Evolutionary conservation across 2,888 invertebrate species (phyloP), one percentile per base, ranked within the genome.

Genomic region (Cyclophora albipunctata): DNA sequence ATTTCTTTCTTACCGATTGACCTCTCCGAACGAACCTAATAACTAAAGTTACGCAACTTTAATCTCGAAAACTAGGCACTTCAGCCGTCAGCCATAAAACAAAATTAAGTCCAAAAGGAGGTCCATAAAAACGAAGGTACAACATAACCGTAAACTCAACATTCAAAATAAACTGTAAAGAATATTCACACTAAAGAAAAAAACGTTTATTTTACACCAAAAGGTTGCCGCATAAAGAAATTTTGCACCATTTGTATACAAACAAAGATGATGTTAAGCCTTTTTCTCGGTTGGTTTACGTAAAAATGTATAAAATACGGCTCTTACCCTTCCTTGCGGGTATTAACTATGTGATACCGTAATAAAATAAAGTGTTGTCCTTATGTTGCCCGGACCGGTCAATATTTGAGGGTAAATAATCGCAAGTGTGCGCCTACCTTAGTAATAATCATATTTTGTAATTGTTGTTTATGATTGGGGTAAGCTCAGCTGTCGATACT

Each of bases 231-330:
- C 66, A 69, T 73, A 75, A 75, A 75, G 71, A 75, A 63, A 74
- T 73, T 70, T 74, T 64, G 64, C 69, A 52, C 68, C 71, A 75
- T 76, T 75, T 71, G 69, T 66, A 75, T 66, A 75, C 75, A 76
- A 73, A 75, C 62, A 62, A 52, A 40, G 45, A 48, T 40, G 53
- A 53, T 54, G 46, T 55, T 59, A 45, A 54, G 45, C 60, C 44
- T 63, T 65, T 63, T 53, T 52, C 37, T 45, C 50, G 47, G 52
- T 52, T 50, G 52, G 52, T 57, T 45, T 57, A 47, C 62, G 62
- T 67, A 68, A 67, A 67, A 57, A 55, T 57, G 52, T 55, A 50
- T 59, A 53, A 68, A 66, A 63, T 66, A 60, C 59, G 55, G 61
- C 52, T 60, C 49, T 41, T 49, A 59, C 57, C 53, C 54, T 64